Conservation (phyloP, 2,888 invertebrate species). For the Thereva unica region DNA sequence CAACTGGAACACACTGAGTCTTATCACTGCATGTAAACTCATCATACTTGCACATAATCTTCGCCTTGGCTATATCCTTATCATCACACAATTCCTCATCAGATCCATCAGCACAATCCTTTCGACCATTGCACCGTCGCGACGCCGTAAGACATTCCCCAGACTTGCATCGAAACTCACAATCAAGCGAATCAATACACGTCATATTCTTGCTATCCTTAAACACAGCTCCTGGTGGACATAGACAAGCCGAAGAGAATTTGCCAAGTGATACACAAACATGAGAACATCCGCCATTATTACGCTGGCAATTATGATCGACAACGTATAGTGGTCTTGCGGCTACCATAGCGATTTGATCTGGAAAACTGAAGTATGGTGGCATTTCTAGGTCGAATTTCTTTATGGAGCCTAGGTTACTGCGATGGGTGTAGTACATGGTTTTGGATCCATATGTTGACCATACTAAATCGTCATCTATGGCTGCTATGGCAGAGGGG, state of each 20-base stretch:
- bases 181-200: slow-evolving; percentile 63
- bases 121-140: slow-evolving; percentile 62
- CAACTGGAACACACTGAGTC: slow-evolving; percentile 58
- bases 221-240: slow-evolving; percentile 69
- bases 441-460: slow-evolving; percentile 62
- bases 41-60: slow-evolving; percentile 54
- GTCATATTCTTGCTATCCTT: slow-evolving; percentile 58
- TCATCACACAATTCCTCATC: slow-evolving; percentile 61
- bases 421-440: slow-evolving; percentile 66
- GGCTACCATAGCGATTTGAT: slow-evolving; percentile 31
- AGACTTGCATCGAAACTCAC: slow-evolving; percentile 61
- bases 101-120: slow-evolving; percentile 64
- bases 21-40: slow-evolving; percentile 63
- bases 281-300: slow-evolving; percentile 72
- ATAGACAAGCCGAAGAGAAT: slow-evolving; percentile 60
- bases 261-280: slow-evolving; percentile 66
- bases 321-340: slow-evolving; percentile 37
- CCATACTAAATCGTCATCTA: slow-evolving; percentile 74
- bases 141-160: slow-evolving; percentile 63
- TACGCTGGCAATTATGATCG: slow-evolving; percentile 64
- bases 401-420: slow-evolving; percentile 53
- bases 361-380: slow-evolving; percentile 47
- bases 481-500: slow-evolving; percentile 64
- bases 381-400: slow-evolving; percentile 50
- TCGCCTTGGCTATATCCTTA: slow-evolving; percentile 50